These are phyloP conservation scores for Cinclus cinclus DNA, from an alignment of 2,113 vertebrate genomes.

Conservation along the genomic window DNA sequence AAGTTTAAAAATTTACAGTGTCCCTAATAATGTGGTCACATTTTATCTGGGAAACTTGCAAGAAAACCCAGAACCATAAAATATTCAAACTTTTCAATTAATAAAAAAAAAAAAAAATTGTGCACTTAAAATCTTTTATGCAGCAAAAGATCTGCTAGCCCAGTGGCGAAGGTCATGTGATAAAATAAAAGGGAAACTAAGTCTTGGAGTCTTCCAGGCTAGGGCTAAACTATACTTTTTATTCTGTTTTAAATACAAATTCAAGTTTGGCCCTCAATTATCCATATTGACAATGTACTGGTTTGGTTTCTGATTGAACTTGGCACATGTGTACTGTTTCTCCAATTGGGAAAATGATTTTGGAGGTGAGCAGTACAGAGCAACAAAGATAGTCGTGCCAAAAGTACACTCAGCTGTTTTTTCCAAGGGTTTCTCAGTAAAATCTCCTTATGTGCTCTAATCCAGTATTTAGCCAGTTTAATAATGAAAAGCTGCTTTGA, in stretches of 20 bases:
- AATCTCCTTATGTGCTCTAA: background rate
- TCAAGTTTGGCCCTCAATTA: background rate
- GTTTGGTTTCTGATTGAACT: background rate
- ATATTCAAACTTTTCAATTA: background rate
- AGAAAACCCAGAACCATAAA: background rate
- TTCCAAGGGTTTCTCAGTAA: background rate
- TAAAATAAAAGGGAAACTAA: background rate
- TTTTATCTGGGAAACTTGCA: background rate
- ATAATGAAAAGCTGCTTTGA: background rate
- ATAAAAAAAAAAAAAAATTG: background rate
- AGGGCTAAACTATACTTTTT: background rate
- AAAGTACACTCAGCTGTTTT: background rate
- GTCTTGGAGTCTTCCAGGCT: background rate
- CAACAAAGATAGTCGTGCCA: background rate
- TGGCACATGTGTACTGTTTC: background rate
- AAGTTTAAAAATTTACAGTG: background rate
- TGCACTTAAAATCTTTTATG: background rate
- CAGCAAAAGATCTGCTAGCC: background rate
- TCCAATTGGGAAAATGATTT: background rate
- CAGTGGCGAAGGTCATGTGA: background rate
- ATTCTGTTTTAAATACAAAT: background rate
- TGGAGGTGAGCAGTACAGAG: background rate
- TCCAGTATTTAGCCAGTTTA: background rate
- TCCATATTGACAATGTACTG: background rate
- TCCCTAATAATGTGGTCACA: background rate